phyloP scores from a whole-genome alignment of 2,888 invertebrate genomes.

The Taenaris catops region DNA sequence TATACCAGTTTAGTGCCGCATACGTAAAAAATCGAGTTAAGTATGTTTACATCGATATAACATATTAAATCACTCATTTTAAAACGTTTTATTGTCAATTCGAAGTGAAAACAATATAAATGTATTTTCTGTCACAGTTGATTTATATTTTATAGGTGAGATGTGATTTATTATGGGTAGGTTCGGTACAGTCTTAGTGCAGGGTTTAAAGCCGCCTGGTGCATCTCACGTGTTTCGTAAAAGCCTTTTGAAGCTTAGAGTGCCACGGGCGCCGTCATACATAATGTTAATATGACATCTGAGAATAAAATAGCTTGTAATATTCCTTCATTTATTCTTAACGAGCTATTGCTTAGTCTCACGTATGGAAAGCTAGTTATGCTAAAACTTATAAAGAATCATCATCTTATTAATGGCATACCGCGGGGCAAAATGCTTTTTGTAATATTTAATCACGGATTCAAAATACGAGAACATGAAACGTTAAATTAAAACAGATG shows the following conservation, averaged over 20 bases:
- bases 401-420: constrained; percentile 13
- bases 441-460: constrained; percentile 6
- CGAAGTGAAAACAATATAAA: constrained; percentile 76
- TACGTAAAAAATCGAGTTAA: constrained; percentile 39
- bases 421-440: constrained; percentile 11
- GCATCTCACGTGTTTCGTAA: constrained; percentile 28
- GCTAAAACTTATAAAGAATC: constrained; percentile 14
- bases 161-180: constrained; percentile 66
- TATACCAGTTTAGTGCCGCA: constrained; percentile 41
- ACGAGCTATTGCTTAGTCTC: constrained; percentile 22
- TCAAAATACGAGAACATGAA: not conserved
- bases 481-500: not conserved
- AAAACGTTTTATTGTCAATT: constrained; percentile 72
- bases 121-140: constrained; percentile 70
- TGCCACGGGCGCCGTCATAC: constrained; percentile 35
- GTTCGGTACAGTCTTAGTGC: constrained; percentile 62
- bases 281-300: constrained; percentile 36
- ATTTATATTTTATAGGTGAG: constrained; percentile 75
- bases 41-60: constrained; percentile 45
- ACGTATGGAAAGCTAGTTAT: constrained; percentile 17
- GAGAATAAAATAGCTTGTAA: constrained; percentile 31
- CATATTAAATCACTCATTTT: constrained; percentile 72
- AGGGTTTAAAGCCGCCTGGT: constrained; percentile 29
- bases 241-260: constrained; percentile 28
- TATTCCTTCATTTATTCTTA: constrained; percentile 29